Evolutionary conservation across 1,140 invertebrate genomes (phyloP).

Genomic region (Lysiphlebus fabarum): DNA sequence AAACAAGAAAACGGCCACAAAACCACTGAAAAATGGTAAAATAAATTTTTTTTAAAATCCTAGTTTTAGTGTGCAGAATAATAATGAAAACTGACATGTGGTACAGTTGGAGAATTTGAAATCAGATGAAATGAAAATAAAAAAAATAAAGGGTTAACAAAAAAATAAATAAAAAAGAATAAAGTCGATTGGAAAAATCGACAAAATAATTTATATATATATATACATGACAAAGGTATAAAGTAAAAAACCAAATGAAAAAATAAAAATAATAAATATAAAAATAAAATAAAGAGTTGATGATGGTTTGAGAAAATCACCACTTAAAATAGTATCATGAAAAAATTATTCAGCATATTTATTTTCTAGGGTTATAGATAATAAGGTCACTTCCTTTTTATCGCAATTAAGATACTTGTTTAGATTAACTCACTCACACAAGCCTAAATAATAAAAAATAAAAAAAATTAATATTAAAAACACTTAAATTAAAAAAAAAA

Average conservation of each 20-base stretch:
- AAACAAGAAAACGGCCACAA: too few species aligned
- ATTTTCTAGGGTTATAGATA: conserved; percentile 8
- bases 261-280: neutral
- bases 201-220: neutral
- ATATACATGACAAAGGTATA: neutral
- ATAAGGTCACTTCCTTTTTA: neutral
- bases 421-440: conserved; percentile 7
- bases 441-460: neutral
- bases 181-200: too few species aligned
- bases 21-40: neutral
- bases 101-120: conserved; percentile 3
- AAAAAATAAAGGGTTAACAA: neutral
- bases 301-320: too few species aligned
- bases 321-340: too few species aligned
- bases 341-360: neutral
- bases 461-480: too few species aligned
- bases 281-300: too few species aligned
- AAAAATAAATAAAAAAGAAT: too few species aligned
- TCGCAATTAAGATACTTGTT: conserved; percentile 14
- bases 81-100: conserved; percentile 8
- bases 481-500: too few species aligned
- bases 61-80: conserved; percentile 9
- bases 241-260: conserved; percentile 3
- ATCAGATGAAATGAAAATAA: conserved; percentile 3
- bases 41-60: neutral